Percentiles rank a stretch among this genome's conserved stretches.
phyloP scores from a whole-genome alignment of 1,140 invertebrate species.

The Cyclina sinensis region DNA sequence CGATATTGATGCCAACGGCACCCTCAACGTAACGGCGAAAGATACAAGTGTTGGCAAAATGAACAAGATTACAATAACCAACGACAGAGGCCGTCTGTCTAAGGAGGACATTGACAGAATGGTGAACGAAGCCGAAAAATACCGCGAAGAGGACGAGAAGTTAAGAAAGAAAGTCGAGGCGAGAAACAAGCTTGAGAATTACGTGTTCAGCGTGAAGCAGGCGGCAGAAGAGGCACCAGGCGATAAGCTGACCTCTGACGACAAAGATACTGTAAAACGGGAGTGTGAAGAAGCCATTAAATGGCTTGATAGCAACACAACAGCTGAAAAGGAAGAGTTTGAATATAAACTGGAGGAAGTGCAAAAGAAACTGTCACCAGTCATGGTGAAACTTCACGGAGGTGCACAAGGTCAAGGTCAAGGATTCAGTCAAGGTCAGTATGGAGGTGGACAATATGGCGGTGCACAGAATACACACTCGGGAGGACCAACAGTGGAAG shows the following conservation, averaged over 20 bases:
- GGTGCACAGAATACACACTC: neutral
- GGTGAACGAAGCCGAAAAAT: conserved; percentile 89
- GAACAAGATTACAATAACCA: conserved; percentile 90
- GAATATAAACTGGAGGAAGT: conserved; percentile 81
- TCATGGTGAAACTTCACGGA: conserved; percentile 86
- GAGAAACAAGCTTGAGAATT: conserved; percentile 90
- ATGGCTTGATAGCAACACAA: conserved; percentile 97
- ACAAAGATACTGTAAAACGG: conserved; percentile 94
- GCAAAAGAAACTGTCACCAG: conserved; percentile 84
- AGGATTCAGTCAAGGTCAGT: no score
- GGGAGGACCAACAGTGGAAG: conserved; percentile 16
- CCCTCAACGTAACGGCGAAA: conserved; percentile 91
- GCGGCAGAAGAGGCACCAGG: conserved; percentile 85
- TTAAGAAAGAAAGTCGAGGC: conserved; percentile 80
- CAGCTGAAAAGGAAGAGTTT: conserved; percentile 82
- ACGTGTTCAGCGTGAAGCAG: conserved; percentile 92
- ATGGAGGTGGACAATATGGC: no score
- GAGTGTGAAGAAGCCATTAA: conserved; percentile 97
- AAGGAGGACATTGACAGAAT: no score
- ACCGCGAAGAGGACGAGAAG: conserved; percentile 86
- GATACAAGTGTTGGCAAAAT: conserved; percentile 93
- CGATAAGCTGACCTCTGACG: conserved; percentile 91
- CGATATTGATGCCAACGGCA: no score
- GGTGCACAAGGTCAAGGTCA: conserved; percentile 10
- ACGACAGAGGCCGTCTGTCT: conserved; percentile 89